A percentile compares a stretch with the other conserved stretches of the same genome.
phyloP scores from a whole-genome alignment of 2,888 invertebrate genomes.

The Chrysolina haemoptera region DNA sequence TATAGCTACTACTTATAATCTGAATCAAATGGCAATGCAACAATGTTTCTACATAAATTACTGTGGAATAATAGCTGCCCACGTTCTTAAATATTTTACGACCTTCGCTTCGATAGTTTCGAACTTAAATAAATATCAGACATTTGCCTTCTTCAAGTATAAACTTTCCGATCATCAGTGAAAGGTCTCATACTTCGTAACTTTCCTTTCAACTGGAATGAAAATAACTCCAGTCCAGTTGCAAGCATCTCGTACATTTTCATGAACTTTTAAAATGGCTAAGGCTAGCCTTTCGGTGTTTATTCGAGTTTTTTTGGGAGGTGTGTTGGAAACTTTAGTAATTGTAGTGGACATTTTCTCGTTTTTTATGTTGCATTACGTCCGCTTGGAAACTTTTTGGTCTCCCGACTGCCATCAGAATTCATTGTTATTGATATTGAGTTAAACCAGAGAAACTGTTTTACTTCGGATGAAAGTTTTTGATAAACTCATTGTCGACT shows the following conservation, averaged over 20 bases:
- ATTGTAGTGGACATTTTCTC: not conserved
- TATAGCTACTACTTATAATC: too few species aligned
- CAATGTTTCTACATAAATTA: too few species aligned
- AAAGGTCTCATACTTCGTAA: not conserved
- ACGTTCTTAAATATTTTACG: too few species aligned
- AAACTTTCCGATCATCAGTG: not conserved
- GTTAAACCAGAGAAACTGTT: too few species aligned
- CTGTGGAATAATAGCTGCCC: too few species aligned
- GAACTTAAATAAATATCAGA: not conserved
- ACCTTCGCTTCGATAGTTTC: not conserved
- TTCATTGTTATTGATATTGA: too few species aligned
- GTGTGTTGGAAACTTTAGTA: not conserved
- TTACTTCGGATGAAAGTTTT: too few species aligned
- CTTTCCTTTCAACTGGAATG: not conserved
- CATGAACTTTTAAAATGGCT: not conserved
- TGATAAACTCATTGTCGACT: too few species aligned
- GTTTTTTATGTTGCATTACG: not conserved
- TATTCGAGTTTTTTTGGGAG: not conserved
- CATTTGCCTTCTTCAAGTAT: not conserved
- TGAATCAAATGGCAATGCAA: too few species aligned
- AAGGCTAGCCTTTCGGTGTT: not conserved
- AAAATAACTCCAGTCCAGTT: not conserved
- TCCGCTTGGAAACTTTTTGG: too few species aligned
- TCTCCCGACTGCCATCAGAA: too few species aligned
- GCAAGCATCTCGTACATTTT: not conserved